These are phyloP conservation scores for Microhierax caerulescens DNA, from an alignment of 2,797 vertebrate species.

Conservation along the genomic window DNA sequence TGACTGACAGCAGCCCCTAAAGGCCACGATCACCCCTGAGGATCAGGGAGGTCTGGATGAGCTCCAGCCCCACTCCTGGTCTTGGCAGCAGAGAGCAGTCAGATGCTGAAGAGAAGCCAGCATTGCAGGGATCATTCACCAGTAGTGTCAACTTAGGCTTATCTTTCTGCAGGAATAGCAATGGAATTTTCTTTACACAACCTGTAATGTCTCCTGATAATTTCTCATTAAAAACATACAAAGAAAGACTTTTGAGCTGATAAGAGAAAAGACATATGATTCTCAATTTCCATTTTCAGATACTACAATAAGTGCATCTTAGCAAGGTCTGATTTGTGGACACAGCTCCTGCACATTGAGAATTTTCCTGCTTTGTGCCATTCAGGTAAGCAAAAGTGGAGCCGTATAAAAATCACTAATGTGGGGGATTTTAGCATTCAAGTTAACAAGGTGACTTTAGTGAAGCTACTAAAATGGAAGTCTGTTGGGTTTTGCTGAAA, in stretches of 20 bases:
- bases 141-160: not conserved
- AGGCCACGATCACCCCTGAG: not conserved
- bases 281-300: not conserved
- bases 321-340: not conserved
- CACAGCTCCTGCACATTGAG: not conserved
- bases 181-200: not conserved
- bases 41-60: not conserved
- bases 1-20: slow-evolving; percentile 21
- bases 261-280: not conserved
- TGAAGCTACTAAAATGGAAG: not conserved
- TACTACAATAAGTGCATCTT: not conserved
- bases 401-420: not conserved
- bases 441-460: not conserved
- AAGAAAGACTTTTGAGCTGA: not conserved
- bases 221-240: not conserved
- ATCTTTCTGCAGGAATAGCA: not conserved
- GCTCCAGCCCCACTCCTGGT: not conserved
- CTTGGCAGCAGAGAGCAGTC: not conserved
- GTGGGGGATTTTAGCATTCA: not conserved
- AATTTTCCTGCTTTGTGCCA: not conserved
- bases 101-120: not conserved
- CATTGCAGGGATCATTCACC: not conserved
- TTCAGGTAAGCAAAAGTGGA: not conserved
- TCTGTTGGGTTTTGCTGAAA: not conserved
- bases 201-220: not conserved